Evolutionary conservation across 2,797 vertebrate species (phyloP), one percentile per base, ranked within the genome.

Genomic region (Epinephelus awoara): DNA sequence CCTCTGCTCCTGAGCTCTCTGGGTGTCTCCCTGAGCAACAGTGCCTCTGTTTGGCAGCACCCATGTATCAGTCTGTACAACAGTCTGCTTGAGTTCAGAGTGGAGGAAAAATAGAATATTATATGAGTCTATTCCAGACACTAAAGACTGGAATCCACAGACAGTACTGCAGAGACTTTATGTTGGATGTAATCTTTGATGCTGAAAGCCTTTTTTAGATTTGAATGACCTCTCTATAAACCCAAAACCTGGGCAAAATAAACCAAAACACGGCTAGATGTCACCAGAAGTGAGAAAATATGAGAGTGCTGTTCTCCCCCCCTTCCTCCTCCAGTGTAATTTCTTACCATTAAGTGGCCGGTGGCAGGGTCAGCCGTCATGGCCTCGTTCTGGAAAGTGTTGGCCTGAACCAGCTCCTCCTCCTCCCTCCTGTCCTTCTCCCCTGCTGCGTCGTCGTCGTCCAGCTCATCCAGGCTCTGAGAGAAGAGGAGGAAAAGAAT

Each of bases 391-490:
- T 99, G 97, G 80, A 96, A 92, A 0, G 98, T 99, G 91, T 99
- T 99, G 89, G 97, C 96, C 15, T 97, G 97, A 4, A 98, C 99
- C 79, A 99, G 89, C 79, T 95, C 92, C 90, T 98, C 96, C 73
- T 98, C 97, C 69, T 92, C 95, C 89, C 95, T 96, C 67, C 95
- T 89, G 61, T 97, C 94, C 85, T 98, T 98, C 91, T 96, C 96
- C 11, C 93, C 96, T 3, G 95, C 96, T 3, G 95, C 91, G 83
- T 98, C 97, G 17, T 99, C 98, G 58, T 99, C 97, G 66, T 99
- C 98, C 80, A 98, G 96, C 73, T 99, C 98, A 85, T 99, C 98
- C 75, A 98, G 95, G 86, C 97, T 97, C 98, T 99, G 92, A 76
- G 83, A 81, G 58, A 74, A 76, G 42, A 44, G 46, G 50, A 46